Evolutionary conservation across 2,888 invertebrate genomes (phyloP), one percentile per base, ranked within the genome.

Genomic region (Chloromyia formosa): DNA sequence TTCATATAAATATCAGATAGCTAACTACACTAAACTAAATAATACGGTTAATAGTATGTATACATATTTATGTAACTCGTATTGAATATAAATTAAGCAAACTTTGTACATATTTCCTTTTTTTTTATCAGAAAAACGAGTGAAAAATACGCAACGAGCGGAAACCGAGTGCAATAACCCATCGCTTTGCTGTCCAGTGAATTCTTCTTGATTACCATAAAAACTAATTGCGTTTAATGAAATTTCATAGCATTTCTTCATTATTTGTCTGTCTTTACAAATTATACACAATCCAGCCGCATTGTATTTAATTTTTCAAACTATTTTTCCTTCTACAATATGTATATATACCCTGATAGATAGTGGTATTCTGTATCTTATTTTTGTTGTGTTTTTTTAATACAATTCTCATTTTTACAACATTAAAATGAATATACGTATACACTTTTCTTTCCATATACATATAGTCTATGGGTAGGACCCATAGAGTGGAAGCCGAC

Each of bases 161-260:
- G 20, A 22, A 58, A 58, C 20, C 7, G 61, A 49, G 73, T 73
- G 73, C 73, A 73, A 61, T 73, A 73, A 73, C 73, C 73, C 53
- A 73, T 45, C 16, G 27, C 56, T 23, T 22, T 14, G 16, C 60
- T 9, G n/a, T 56, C 71, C 58, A 71, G 16, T 56, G 61, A 61
- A 56, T 54, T 54, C 53, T 45, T 73, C 73, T 49, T 61, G 61
- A 73, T 61, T 73, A 73, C 73, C 73, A 73, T 73, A 45, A 73
- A 72, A 73, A 73, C 73, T 73, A 73, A 73, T 73, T 73, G 61
- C 53, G 42, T 56, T 49, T 60, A 73, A 73, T 73, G 56, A 73
- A 73, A 62, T 58, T 71, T 73, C 73, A 61, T 73, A 60, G 61
- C 60, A 73, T 73, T 73, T 73, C 73, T 73, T 73, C 73, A 73